Percentiles rank a stretch among this genome's conserved stretches.
Evolutionary conservation across 2,113 vertebrate species (phyloP).

Genomic region (Blennius ocellaris): DNA sequence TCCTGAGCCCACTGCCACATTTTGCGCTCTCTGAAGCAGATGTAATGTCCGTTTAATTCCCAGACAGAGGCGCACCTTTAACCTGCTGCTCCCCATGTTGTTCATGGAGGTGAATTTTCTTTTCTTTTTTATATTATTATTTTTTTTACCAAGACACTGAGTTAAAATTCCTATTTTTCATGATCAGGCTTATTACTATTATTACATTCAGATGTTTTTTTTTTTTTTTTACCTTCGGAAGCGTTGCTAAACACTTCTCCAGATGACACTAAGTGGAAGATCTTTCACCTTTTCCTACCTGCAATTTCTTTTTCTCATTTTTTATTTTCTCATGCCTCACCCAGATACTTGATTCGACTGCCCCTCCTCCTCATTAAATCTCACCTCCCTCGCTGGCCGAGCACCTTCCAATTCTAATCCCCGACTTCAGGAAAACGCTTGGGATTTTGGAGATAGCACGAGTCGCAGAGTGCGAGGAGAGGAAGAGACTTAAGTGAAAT

Average conservation of each 20-base stretch:
- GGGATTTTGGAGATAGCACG: slow-evolving; percentile 73
- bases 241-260: slow-evolving; percentile 1
- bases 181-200: slow-evolving; percentile 18
- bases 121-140: background rate
- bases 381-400: slow-evolving; percentile 17
- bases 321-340: background rate
- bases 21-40: slow-evolving; percentile 70
- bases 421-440: slow-evolving; percentile 57
- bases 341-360: slow-evolving; percentile 5
- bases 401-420: slow-evolving; percentile 51
- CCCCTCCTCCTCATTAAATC: slow-evolving; percentile 53
- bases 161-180: background rate
- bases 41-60: slow-evolving; percentile 74
- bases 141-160: background rate
- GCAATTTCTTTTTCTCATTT: too few species aligned
- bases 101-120: background rate
- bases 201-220: slow-evolving; percentile 2
- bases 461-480: slow-evolving; percentile 66
- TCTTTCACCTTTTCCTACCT: slow-evolving; percentile 17
- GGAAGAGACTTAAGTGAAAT: slow-evolving; percentile 83
- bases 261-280: slow-evolving; percentile 14
- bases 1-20: slow-evolving; percentile 53
- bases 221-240: background rate
- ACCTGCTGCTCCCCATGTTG: slow-evolving; percentile 58
- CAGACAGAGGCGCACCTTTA: slow-evolving; percentile 64